Conservation (phyloP, 2,113 vertebrate genomes). For the Casuarius casuarius region DNA sequence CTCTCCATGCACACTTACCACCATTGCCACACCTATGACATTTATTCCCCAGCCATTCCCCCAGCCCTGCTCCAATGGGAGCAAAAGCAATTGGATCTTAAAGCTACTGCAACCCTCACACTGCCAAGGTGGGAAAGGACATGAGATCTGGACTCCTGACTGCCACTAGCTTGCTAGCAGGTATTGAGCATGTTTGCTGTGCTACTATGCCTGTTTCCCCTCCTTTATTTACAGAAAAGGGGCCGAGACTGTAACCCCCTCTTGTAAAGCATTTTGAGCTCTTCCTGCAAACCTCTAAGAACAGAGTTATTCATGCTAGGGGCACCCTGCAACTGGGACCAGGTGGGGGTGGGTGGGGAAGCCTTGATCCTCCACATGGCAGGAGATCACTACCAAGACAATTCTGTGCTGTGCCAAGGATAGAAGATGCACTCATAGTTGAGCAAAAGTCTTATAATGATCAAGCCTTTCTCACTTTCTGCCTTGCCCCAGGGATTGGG, state of each 20-base stretch:
- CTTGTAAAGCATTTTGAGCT: not conserved
- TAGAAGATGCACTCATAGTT: not conserved
- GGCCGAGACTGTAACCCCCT: not conserved
- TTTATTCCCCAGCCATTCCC: not conserved
- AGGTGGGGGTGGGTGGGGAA: not conserved
- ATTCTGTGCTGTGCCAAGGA: not conserved
- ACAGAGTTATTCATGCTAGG: not conserved
- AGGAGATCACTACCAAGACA: not conserved
- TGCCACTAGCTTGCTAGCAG: not conserved
- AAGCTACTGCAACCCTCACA: not conserved
- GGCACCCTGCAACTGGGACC: not conserved
- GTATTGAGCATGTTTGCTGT: not conserved
- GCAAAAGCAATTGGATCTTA: not conserved
- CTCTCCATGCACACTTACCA: not conserved
- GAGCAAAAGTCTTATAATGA: not conserved
- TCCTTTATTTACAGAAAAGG: rapidly evolving
- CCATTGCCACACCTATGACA: not conserved
- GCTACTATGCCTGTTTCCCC: not conserved
- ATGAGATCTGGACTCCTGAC: not conserved
- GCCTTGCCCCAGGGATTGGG: not conserved
- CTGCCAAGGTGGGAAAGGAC: not conserved
- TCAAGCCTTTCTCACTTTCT: not conserved
- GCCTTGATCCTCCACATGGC: not conserved
- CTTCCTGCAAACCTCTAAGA: rapidly evolving
- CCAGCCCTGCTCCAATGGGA: not conserved